Conservation (phyloP, 1,140 invertebrate species). For the Leptinotarsa defecta region DNA sequence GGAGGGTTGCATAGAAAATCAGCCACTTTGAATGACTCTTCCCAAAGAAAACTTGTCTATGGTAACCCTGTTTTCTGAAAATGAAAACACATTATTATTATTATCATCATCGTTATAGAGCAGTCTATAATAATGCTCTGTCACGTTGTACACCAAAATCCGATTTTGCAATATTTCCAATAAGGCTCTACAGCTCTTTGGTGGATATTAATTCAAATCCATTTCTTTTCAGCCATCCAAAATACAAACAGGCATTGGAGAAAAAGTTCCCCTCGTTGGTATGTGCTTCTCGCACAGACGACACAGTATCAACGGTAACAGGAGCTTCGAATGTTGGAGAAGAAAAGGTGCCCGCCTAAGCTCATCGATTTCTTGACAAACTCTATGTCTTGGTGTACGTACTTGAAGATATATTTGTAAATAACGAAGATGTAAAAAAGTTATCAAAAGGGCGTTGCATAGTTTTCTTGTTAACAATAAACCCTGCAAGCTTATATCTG, state of each 20-base stretch:
- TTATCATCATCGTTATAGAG: too few relatives aligned
- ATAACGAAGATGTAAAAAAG: not conserved
- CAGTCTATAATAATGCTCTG: too few relatives aligned
- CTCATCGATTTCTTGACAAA: slow-evolving; percentile 9
- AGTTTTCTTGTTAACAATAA: slow-evolving; percentile 24
- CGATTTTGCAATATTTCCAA: too few relatives aligned
- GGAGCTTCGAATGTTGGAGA: slow-evolving; percentile 59
- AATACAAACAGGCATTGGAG: slow-evolving; percentile 72
- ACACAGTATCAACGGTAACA: slow-evolving; percentile 62
- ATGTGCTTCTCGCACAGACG: slow-evolving; percentile 61
- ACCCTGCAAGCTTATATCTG: slow-evolving; percentile 17
- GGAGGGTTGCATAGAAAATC: too few relatives aligned
- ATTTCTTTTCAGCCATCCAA: slow-evolving; percentile 68
- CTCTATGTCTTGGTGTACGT: slow-evolving; percentile 20
- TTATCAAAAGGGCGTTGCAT: slow-evolving; percentile 15
- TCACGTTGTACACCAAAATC: too few relatives aligned
- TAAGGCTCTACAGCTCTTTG: too few relatives aligned
- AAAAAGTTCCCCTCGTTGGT: slow-evolving; percentile 73
- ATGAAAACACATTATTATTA: too few relatives aligned
- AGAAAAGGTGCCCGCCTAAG: slow-evolving; percentile 45
- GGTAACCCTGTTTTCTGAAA: too few relatives aligned
- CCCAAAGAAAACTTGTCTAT: too few relatives aligned
- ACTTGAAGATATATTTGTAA: slow-evolving; percentile 21
- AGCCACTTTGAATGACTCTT: too few relatives aligned
- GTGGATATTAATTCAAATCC: too few relatives aligned